Base-by-base conservation (phyloP, 1,140 invertebrate genomes). In the Nasonia giraulti region DNA sequence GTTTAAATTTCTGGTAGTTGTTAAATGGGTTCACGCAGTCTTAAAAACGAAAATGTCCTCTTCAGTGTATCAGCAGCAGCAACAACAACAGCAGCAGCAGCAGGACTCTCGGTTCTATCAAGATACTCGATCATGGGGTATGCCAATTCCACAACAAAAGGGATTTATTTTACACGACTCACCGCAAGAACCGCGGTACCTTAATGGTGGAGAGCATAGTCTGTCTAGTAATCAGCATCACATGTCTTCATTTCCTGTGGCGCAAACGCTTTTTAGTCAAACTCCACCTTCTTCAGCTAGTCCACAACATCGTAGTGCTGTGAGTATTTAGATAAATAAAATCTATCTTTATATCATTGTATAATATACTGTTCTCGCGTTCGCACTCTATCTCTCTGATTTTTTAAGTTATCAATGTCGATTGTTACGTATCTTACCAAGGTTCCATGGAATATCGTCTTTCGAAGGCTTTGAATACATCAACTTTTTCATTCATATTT, bases 281-380 rank as follows among this genome's bases (percentile, higher is more conserved):
- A 93, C 94, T 83, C 89, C 91, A 86, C 91, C 92, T 80, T 87
- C 92, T 85, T 90, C 93, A 87, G 91, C 92, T 92, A 91, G 92
- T 93, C 91, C 91, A 77, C 92, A 93, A 89, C 92, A 93, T 89
- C 92, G 92, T 85, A 93, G 91, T 88, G 89, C 91, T 86, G 92
- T 93, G 86, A 92, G 90, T 91, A 80, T 82, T 84, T 17, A 66
- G 82, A 27, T 23, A 62, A 17, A 74, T 17, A 0, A 5, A 4
- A 17, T 74, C 20, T 33, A 6, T 33, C n/a, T 74, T 6, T 62
- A n/a, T n/a, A 7, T n/a, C 6, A 20, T 62, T 62, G 0, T 17
- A 62, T n/a, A 62, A 62, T n/a, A 62, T n/a, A n/a, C 17, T 62
- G 55, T 7, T 1, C 2, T 62, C 20, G 7, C 20, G 20, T n/a